Evolutionary conservation across 2,888 invertebrate species (phyloP).

Genomic region (Noctua janthina): DNA sequence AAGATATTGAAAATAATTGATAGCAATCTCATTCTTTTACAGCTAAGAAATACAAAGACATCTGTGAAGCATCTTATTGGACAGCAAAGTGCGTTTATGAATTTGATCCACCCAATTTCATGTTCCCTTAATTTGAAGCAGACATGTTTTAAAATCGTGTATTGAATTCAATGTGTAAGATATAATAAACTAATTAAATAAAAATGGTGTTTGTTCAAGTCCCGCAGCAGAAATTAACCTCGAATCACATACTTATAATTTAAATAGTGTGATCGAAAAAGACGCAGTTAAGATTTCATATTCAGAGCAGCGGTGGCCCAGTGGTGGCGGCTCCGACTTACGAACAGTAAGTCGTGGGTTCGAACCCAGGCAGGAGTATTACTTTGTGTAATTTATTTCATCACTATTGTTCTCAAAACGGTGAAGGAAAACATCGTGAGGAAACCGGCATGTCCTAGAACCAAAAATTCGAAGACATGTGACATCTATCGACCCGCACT

Average conservation of each 20-base stretch:
- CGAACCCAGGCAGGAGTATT: too few species aligned
- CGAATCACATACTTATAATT: neutral
- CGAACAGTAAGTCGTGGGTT: too few species aligned
- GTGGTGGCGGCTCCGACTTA: too few species aligned
- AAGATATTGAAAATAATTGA: neutral
- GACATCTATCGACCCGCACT: too few species aligned
- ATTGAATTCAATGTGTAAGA: constrained; percentile 4
- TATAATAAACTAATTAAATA: constrained; percentile 1
- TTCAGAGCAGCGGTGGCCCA: too few species aligned
- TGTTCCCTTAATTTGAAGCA: constrained; percentile 69
- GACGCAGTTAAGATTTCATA: neutral
- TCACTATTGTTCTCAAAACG: too few species aligned
- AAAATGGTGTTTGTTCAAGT: constrained; percentile 10
- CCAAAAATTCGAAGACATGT: too few species aligned
- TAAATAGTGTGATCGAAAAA: neutral
- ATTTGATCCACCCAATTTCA: constrained; percentile 72
- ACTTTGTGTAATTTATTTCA: too few species aligned
- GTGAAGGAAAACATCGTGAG: too few species aligned
- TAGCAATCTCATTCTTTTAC: constrained; percentile 59
- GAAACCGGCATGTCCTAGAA: too few species aligned
- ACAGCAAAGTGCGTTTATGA: constrained; percentile 79
- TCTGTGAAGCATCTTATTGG: constrained; percentile 75
- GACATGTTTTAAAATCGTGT: neutral
- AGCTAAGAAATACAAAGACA: constrained; percentile 77
- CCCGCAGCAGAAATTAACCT: neutral